phyloP scores from a whole-genome alignment of 1,140 invertebrate genomes.

The Chrysopa pallens region DNA sequence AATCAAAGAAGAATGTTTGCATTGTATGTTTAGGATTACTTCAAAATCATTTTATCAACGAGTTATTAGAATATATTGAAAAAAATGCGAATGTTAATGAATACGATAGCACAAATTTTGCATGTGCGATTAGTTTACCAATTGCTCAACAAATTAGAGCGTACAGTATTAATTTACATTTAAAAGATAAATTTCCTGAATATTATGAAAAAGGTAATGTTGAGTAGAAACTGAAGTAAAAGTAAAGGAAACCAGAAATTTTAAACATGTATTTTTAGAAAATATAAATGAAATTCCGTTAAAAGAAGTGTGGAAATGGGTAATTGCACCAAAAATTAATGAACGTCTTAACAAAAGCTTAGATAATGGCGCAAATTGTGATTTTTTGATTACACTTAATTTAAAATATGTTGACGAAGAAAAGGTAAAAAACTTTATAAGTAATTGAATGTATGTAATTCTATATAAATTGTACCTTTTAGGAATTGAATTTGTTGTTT shows the following conservation, averaged over 20 bases:
- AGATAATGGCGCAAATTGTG: slow-evolving; percentile 12
- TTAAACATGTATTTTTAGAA: slow-evolving; percentile 12
- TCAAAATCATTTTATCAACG: slow-evolving; percentile 25
- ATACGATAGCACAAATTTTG: slow-evolving; percentile 23
- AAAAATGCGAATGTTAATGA: slow-evolving; percentile 17
- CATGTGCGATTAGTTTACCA: slow-evolving; percentile 23
- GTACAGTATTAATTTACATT: slow-evolving; percentile 23
- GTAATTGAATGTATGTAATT: too few species aligned
- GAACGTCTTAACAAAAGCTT: slow-evolving; percentile 12
- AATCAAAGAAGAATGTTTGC: slow-evolving; percentile 27
- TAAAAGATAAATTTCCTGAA: slow-evolving; percentile 22
- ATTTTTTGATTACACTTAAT: slow-evolving; percentile 14
- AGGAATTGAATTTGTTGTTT: slow-evolving; percentile 9
- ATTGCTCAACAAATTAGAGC: slow-evolving; percentile 22
- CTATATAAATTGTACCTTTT: slow-evolving; percentile 1
- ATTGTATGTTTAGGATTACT: slow-evolving; percentile 42
- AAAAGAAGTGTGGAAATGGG: slow-evolving; percentile 14
- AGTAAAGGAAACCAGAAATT: slow-evolving; percentile 17
- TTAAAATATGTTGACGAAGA: slow-evolving; percentile 13
- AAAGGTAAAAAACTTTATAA: slow-evolving; percentile 9
- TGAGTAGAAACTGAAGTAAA: slow-evolving; percentile 17
- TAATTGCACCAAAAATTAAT: slow-evolving; percentile 8
- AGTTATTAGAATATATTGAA: slow-evolving; percentile 23
- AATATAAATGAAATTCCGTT: slow-evolving; percentile 14
- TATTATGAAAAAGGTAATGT: slow-evolving; percentile 12